Evolutionary conservation across 1,140 invertebrate species (phyloP), one percentile per base, ranked within the genome.

Genomic region (Nephotettix cincticeps): DNA sequence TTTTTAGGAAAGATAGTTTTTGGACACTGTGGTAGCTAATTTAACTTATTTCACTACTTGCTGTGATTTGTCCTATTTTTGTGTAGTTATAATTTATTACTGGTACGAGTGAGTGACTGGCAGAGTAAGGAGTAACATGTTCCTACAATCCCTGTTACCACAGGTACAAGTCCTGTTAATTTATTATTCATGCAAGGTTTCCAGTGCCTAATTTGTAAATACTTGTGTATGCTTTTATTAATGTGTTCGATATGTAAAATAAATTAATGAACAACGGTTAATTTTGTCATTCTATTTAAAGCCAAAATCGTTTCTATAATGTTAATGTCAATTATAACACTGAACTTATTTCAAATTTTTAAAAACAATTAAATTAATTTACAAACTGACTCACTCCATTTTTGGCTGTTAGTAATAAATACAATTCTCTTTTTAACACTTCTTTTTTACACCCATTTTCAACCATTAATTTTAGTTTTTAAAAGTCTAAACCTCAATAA

Each of bases 351-450:
- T 11, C 4, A 54, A 11, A 21, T 54, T 11, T 54, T 11, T 11
- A 11, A 6, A 11, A 54, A 54, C 19, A 54, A 54, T 11, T 54
- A 54, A n/a, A n/a, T 54, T 54, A 11, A n/a, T 6, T 6, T n/a
- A 6, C 6, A 40, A 40, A 9, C 36, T 54, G 11, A 54, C 11
- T 54, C 23, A 25, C 28, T 61, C 56, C 56, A 61, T 61, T n/a
- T n/a, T 61, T 61, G 56, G 47, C 56, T 61, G 56, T 61, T 61
- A 61, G 56, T 61, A 27, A 61, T 61, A 61, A 61, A 61, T 61
- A 61, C 28, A 21, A 27, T 61, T 61, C 56, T 61, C 56, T 51
- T 51, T 51, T 51, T 11, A 19, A 51, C n/a, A 9, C 3, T 51
- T 51, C 6, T 51, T 19, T 21, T 51, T n/a, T n/a, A n/a, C n/a